Evolutionary conservation across 2,797 vertebrate genomes (phyloP), one percentile per base, ranked within the genome.

Genomic region (Catharus ustulatus): DNA sequence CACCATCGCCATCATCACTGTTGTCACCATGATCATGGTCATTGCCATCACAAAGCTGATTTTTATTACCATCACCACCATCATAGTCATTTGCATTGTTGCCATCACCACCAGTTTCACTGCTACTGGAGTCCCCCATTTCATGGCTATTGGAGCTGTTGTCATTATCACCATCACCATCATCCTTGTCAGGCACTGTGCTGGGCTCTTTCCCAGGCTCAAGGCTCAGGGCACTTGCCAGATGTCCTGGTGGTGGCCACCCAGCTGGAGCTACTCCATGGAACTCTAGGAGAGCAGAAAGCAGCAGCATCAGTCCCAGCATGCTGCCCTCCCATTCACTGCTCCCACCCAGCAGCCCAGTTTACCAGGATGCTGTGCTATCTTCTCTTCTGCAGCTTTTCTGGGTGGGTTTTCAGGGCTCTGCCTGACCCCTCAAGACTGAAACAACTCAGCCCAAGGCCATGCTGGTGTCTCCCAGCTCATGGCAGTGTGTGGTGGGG

Each of bases 231-330:
- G 45, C 0, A 0, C 6, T 46, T 42, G 48, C 36, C 1, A 6
- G 57, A 3, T 15, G 64, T 13, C 38, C 68, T 21, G 72, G 76
- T 54, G 78, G 90, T 0, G 17, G 75, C 88, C 22, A 13, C 61
- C 55, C 32, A 22, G 55, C 62, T 10, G 66, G 43, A 40, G 54
- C 77, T 59, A 24, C 55, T 58, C 69, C 57, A 0, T 19, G 23
- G 51, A 85, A 61, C 54, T 77, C 96, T 97, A 73, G 49, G 5
- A 59, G 38, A 78, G 71, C 46, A 84, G 63, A 95, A 61, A 78
- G 49, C 40, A 29, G 32, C 49, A 82, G 49, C 4, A 0, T 95
- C 82, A 95, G 64, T n/a, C 36, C 24, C 0, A 4, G 16, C 3
- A n/a, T 3, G 26, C 34, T 69, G 59, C n/a, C 34, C 54, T 82